Evolutionary conservation across 2,888 invertebrate species (phyloP).

Genomic region (Dryococelus australis): DNA sequence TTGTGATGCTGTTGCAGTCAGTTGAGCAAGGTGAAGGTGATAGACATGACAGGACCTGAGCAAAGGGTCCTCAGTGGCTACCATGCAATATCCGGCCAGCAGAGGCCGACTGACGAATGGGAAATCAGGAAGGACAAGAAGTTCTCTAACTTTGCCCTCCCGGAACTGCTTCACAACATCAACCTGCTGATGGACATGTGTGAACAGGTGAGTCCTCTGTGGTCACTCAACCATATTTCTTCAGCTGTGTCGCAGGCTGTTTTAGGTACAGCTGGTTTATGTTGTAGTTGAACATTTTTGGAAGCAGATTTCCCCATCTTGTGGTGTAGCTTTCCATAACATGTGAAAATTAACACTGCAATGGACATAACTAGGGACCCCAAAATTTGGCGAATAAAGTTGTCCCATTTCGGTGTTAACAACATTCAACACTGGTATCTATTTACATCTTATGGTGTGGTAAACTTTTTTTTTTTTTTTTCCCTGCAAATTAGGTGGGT

Average conservation of each 20-base stretch:
- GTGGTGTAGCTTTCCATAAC: no score
- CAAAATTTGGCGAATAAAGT: no score
- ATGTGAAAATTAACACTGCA: no score
- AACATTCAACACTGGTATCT: no score
- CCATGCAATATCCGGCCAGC: constrained; percentile 82
- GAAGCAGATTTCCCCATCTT: no score
- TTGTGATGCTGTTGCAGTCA: constrained; percentile 59
- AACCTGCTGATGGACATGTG: constrained; percentile 90
- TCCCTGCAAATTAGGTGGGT: no score
- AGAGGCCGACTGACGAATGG: constrained; percentile 65
- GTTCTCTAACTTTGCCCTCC: constrained; percentile 75
- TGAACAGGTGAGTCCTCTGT: constrained; percentile 72
- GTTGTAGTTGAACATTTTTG: no score
- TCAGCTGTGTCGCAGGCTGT: not conserved
- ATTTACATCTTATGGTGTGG: no score
- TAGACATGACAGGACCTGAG: constrained; percentile 98
- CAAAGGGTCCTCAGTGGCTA: constrained; percentile 91
- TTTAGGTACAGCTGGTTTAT: no score
- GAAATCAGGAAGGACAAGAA: constrained; percentile 66
- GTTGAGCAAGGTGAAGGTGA: constrained; percentile 91
- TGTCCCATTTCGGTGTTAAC: no score
- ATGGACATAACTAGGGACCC: no score
- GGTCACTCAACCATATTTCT: constrained; percentile 30
- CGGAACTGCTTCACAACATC: constrained; percentile 92
- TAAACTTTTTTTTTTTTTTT: no score